These are phyloP conservation scores for Leptinotarsa haldemani DNA, from an alignment of 2,888 invertebrate species.

Conservation along the genomic window DNA sequence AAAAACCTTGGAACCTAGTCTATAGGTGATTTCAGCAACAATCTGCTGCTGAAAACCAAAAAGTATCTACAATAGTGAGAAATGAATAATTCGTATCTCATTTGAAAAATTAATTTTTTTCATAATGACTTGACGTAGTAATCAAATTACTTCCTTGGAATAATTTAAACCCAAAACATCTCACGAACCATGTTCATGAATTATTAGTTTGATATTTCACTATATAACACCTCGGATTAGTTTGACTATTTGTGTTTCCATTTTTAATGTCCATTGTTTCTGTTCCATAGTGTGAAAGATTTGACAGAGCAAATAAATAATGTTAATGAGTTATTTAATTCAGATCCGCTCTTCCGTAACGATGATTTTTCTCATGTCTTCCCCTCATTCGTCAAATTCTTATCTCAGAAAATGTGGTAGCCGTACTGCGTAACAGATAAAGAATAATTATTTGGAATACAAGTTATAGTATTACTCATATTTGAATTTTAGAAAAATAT, in stretches of 20 bases:
- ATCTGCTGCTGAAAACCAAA: too few species aligned
- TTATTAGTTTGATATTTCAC: background rate
- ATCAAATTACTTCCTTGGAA: background rate
- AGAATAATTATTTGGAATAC: background rate
- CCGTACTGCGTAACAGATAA: background rate
- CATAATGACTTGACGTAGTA: too few species aligned
- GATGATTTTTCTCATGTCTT: background rate
- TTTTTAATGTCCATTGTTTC: slow-evolving; percentile 11
- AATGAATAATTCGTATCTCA: too few species aligned
- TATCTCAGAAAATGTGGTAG: background rate
- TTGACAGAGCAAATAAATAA: background rate
- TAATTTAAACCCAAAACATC: background rate
- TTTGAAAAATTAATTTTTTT: too few species aligned
- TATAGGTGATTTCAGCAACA: too few species aligned
- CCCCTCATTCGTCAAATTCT: background rate
- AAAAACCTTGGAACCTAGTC: too few species aligned
- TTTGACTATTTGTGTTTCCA: slow-evolving; percentile 1
- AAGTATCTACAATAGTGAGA: too few species aligned
- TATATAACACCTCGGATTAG: background rate
- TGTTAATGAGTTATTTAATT: background rate
- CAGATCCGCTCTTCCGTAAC: slow-evolving; percentile 6
- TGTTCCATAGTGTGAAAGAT: slow-evolving; percentile 7
- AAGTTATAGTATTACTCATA: background rate
- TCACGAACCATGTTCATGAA: background rate
- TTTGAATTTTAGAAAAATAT: background rate